These are phyloP conservation scores for Sphaerophoria rueppellii DNA, from an alignment of 2,888 invertebrate genomes.

Conservation along the genomic window DNA sequence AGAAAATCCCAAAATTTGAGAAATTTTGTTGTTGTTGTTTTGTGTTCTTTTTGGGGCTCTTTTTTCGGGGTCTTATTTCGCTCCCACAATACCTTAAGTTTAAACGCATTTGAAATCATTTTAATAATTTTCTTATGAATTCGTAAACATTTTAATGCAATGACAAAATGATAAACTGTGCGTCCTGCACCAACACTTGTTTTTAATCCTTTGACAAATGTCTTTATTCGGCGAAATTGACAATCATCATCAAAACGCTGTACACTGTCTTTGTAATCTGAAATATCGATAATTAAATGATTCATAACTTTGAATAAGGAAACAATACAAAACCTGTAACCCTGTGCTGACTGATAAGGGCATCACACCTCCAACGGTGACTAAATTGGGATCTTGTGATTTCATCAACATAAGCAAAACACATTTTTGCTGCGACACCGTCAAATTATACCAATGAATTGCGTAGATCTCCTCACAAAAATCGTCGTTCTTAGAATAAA, in stretches of 20 bases:
- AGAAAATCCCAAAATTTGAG: too few relatives aligned
- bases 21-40: too few relatives aligned
- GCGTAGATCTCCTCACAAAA: constrained; percentile 35
- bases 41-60: too few relatives aligned
- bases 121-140: too few relatives aligned
- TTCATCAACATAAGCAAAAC: constrained; percentile 33
- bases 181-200: too few relatives aligned
- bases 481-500: constrained; percentile 13
- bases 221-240: constrained; percentile 19
- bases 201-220: neutral
- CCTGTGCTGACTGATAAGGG: constrained; percentile 29
- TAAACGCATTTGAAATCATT: too few relatives aligned
- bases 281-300: neutral
- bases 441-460: constrained; percentile 28
- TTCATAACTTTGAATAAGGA: neutral
- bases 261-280: constrained; percentile 36
- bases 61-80: too few relatives aligned
- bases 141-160: too few relatives aligned
- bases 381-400: constrained; percentile 36
- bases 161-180: too few relatives aligned
- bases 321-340: constrained; percentile 16
- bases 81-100: too few relatives aligned
- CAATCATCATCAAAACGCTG: constrained; percentile 38
- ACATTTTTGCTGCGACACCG: constrained; percentile 22
- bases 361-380: constrained; percentile 29